Base-by-base conservation (phyloP, 2,888 invertebrate species). In the Rhodophaea formosa region DNA sequence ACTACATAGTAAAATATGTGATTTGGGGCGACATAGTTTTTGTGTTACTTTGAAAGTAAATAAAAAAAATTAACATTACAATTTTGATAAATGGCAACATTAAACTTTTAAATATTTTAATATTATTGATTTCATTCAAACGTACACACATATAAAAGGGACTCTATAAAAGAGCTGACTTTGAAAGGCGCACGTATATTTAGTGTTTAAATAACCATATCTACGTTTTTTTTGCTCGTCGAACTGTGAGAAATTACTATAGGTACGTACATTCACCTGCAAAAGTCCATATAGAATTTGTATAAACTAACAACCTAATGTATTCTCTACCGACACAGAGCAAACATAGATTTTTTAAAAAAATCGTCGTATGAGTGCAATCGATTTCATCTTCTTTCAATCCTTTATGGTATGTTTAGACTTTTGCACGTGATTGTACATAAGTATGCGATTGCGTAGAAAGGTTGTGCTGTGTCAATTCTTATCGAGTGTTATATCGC, bases 81-180 rank as follows among this genome's bases (percentile, higher is more conserved):
- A 32, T 55, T 55, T 55, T 45, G 15, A 35, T 35, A 45, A 55
- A 55, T 55, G 54, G 54, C 54, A 45, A 46, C 54, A 51, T 45
- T 45, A n/a, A 55, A 32, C 29, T 15, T 30, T 15, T 29, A 29
- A 30, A 29, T 17, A 53, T 30, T 46, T 8, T 35, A 35, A 39
- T 17, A 51, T 51, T 12, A 35, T 39, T n/a, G n/a, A 46, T 23
- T 29, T 49, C 30, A 15, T 8, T 49, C 32, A 32, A 23, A 46
- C 17, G n/a, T 7, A 46, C 35, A 35, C 35, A 35, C 35, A 10
- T 35, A 8, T 12, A n/a, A n/a, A n/a, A n/a, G n/a, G n/a, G n/a
- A n/a, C n/a, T n/a, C n/a, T 35, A 39, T 39, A 39, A 23, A 23
- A 5, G 23, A 23, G 23, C 3, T 5, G 2, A 5, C 3, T 5